phyloP scores from a whole-genome alignment of 2,113 vertebrate genomes.

The Pelobates fuscus region DNA sequence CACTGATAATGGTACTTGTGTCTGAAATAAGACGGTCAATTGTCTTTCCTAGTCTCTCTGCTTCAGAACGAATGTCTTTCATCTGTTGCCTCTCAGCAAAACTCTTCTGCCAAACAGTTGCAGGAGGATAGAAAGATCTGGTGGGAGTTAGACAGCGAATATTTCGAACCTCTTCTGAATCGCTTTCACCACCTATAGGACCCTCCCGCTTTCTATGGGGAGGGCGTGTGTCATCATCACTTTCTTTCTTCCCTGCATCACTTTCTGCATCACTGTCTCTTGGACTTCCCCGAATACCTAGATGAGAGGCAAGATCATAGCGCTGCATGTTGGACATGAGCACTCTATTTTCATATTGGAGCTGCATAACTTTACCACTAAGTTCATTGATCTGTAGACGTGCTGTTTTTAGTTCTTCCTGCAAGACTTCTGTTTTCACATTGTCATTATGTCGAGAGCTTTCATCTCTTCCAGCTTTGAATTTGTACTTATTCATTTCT shows the following conservation, averaged over 20 bases:
- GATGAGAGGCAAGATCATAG: constrained; percentile 94
- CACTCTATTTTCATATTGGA: constrained; percentile 97
- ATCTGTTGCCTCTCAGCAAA: constrained; percentile 95
- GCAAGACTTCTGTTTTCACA: constrained; percentile 85
- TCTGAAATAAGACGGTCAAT: constrained; percentile 95
- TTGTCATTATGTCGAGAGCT: constrained; percentile 81
- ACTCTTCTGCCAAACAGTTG: constrained; percentile 84
- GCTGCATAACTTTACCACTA: constrained; percentile 97
- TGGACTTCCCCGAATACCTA: constrained; percentile 90
- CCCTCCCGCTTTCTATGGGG: constrained; percentile 96
- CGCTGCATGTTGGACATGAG: constrained; percentile 98
- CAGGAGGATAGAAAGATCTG: constrained; percentile 81
- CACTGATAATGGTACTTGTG: constrained; percentile 95
- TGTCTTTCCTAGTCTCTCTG: constrained; percentile 92
- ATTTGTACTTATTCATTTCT: constrained; percentile 95
- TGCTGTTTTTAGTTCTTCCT: constrained; percentile 93
- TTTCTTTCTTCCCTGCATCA: constrained; percentile 88
- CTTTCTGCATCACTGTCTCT: constrained; percentile 94
- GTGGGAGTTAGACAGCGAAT: constrained; percentile 94
- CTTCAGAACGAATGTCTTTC: constrained; percentile 95
- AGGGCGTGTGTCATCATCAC: constrained; percentile 88
- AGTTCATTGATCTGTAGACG: constrained; percentile 96
- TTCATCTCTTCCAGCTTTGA: constrained; percentile 85
- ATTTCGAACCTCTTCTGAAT: constrained; percentile 93
- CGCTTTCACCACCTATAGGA: constrained; percentile 92